phyloP scores from a whole-genome alignment of 2,888 invertebrate species.

The Drosophila emarginata region DNA sequence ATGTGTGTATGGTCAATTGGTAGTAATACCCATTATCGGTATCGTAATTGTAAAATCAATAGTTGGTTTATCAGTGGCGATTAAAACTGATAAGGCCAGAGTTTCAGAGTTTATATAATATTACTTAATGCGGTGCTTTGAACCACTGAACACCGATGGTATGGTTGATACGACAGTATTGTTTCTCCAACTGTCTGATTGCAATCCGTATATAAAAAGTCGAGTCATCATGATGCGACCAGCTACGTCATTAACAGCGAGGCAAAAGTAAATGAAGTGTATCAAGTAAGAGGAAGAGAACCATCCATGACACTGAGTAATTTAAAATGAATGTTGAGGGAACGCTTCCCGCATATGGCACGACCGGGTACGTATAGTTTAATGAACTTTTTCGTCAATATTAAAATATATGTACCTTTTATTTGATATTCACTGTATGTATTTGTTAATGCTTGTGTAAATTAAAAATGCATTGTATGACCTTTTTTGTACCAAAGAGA shows the following conservation, averaged over 20 bases:
- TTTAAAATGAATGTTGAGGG: constrained; percentile 12
- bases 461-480: constrained; percentile 25
- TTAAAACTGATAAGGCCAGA: not conserved
- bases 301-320: constrained; percentile 13
- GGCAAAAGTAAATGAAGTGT: constrained; percentile 25
- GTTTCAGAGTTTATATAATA: not conserved
- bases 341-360: constrained; percentile 14
- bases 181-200: not conserved
- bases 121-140: constrained; percentile 21
- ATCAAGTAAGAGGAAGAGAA: constrained; percentile 38
- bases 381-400: constrained; percentile 25
- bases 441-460: not conserved
- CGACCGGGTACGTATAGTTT: constrained; percentile 36
- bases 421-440: not conserved
- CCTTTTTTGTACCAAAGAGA: not conserved
- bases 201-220: constrained; percentile 24
- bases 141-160: constrained; percentile 24
- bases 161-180: constrained; percentile 5
- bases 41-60: constrained; percentile 4
- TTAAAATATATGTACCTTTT: not conserved
- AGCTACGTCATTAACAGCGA: constrained; percentile 28
- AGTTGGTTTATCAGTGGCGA: not conserved
- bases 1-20: not conserved
- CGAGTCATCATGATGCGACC: constrained; percentile 59
- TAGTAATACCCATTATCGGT: constrained; percentile 3